Conservation (phyloP, 2,797 vertebrate genomes). For the Eulemur mongoz region DNA sequence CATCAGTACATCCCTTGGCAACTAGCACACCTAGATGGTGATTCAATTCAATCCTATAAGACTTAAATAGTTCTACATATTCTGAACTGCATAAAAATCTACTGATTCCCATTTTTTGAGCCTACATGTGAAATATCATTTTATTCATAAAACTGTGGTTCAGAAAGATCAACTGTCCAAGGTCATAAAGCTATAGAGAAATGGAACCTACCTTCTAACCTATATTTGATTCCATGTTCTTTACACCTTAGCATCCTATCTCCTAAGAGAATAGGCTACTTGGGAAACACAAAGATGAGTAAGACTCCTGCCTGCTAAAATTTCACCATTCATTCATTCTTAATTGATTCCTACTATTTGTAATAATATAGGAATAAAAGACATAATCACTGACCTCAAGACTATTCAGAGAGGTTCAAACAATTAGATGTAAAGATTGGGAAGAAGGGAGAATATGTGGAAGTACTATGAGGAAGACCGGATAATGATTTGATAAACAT, state of each 20-base stretch:
- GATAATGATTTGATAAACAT: not conserved
- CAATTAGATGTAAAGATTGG: not conserved
- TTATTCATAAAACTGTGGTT: slow-evolving; percentile 11
- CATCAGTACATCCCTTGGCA: not conserved
- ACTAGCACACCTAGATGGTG: not conserved
- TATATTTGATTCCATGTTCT: not conserved
- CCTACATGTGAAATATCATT: not conserved
- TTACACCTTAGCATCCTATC: not conserved
- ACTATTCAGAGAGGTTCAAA: slow-evolving; percentile 14
- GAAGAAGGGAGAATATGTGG: not conserved
- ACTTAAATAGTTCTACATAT: slow-evolving; percentile 16
- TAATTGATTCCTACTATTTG: slow-evolving; percentile 12
- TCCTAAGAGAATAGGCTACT: not conserved
- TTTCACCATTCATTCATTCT: not conserved
- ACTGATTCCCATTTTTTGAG: not conserved
- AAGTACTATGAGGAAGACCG: slow-evolving; percentile 4
- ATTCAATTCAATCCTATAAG: not conserved
- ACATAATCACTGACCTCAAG: slow-evolving; percentile 1
- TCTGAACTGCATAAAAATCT: not conserved
- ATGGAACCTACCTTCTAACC: not conserved
- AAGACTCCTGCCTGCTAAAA: not conserved
- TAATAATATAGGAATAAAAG: slow-evolving; percentile 28
- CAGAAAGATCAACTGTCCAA: not conserved
- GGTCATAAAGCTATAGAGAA: not conserved
- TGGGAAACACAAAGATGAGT: not conserved